These are phyloP conservation scores for Ormyrus labotus DNA, from an alignment of 2,888 invertebrate genomes.

Conservation along the genomic window DNA sequence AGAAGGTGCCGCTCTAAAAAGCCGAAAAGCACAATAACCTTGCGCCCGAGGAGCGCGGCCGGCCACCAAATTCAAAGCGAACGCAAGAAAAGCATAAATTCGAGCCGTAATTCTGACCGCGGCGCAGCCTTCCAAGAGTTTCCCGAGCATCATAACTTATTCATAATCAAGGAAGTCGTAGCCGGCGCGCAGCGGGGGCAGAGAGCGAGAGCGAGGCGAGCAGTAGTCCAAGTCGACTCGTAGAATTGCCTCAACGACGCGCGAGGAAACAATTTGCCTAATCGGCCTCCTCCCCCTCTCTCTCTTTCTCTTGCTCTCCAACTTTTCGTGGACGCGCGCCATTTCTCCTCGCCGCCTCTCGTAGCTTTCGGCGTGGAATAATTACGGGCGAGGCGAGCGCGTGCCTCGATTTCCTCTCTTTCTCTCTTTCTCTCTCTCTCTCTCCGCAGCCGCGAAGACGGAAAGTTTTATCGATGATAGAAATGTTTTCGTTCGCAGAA, in stretches of 20 bases:
- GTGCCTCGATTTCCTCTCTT: conserved; percentile 23
- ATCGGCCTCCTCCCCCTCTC: conserved; percentile 12
- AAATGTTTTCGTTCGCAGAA: conserved; percentile 51
- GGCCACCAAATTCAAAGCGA: too few relatives aligned
- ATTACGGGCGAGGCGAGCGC: conserved; percentile 33
- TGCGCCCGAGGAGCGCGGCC: too few relatives aligned
- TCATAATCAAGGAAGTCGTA: conserved; percentile 45
- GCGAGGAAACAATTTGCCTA: conserved; percentile 59
- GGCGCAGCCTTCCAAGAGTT: conserved; percentile 8
- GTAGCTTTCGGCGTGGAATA: conserved; percentile 23
- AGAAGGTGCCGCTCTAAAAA: too few relatives aligned
- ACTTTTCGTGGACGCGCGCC: conserved; percentile 47
- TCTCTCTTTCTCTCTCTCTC: too few relatives aligned
- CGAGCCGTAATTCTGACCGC: conserved; percentile 1
- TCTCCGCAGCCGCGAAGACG: conserved; percentile 10
- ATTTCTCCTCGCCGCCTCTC: background rate
- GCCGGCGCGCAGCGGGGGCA: background rate
- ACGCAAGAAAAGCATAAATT: background rate
- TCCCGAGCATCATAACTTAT: conserved; percentile 48
- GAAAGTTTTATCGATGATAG: conserved; percentile 57
- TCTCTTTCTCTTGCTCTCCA: conserved; percentile 22
- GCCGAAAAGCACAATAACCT: too few relatives aligned
- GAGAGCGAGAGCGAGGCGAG: background rate
- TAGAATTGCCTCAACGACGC: background rate
- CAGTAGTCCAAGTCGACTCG: background rate